These are phyloP conservation scores for Pipistrellus kuhlii DNA, from an alignment of 2,797 vertebrate species.

Conservation along the genomic window DNA sequence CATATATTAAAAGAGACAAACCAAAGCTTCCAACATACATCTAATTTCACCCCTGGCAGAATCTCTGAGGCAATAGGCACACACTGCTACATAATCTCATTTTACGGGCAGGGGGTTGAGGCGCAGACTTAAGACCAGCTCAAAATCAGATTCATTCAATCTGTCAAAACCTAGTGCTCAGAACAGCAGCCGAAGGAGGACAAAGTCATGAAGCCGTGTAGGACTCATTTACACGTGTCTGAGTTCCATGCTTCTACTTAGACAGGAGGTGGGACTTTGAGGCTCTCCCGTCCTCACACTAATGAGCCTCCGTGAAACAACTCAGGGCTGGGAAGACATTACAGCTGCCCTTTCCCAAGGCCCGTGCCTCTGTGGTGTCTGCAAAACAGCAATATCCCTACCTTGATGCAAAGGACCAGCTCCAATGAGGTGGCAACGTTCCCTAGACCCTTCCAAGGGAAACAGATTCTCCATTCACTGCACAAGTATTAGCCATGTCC, in stretches of 20 bases:
- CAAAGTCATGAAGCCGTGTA: not conserved
- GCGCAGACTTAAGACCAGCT: not conserved
- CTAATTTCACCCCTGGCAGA: not conserved
- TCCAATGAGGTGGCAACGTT: not conserved
- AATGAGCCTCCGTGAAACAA: not conserved
- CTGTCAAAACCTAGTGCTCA: not conserved
- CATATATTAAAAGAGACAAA: not conserved
- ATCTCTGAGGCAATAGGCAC: not conserved
- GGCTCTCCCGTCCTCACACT: not conserved
- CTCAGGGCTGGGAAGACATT: not conserved
- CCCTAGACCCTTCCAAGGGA: not conserved
- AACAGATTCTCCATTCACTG: not conserved
- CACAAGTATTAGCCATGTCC: not conserved
- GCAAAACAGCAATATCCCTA: not conserved
- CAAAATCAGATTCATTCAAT: not conserved
- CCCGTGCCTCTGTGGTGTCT: not conserved
- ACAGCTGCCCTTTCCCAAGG: not conserved
- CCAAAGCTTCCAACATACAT: not conserved
- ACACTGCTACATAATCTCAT: not conserved
- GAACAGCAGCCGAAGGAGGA: not conserved
- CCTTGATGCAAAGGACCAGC: not conserved
- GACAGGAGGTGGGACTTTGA: not conserved
- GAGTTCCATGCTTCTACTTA: not conserved
- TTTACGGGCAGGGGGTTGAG: not conserved
- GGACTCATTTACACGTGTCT: not conserved